Evolutionary conservation across 2,888 invertebrate genomes (phyloP).

Genomic region (Epicampocera succincta): DNA sequence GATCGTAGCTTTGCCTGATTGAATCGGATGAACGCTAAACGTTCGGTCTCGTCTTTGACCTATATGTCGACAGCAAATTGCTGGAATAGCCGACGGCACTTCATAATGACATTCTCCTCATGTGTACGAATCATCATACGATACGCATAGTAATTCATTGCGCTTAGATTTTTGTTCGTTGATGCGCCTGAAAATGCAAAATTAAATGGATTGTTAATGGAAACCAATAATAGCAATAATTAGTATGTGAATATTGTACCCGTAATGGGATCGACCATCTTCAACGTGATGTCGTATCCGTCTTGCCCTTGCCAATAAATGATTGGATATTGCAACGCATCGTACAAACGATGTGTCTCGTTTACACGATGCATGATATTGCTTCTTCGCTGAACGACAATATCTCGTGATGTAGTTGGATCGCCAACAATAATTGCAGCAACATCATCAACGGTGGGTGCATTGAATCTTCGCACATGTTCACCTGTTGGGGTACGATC

Average conservation of each 20-base stretch:
- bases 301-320: slow-evolving; percentile 73
- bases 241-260: slow-evolving; percentile 53
- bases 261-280: slow-evolving; percentile 58
- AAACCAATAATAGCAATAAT: slow-evolving; percentile 42
- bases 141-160: slow-evolving; percentile 4
- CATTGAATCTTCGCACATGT: not conserved
- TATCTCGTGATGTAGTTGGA: slow-evolving; percentile 64
- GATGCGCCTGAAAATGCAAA: slow-evolving; percentile 47
- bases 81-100: too few species aligned
- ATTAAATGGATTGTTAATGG: slow-evolving; percentile 52
- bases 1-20: too few species aligned
- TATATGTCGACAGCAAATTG: too few species aligned
- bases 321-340: slow-evolving; percentile 50
- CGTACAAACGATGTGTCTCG: too few species aligned
- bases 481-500: not conserved
- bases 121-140: slow-evolving; percentile 38
- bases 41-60: too few species aligned
- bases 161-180: slow-evolving; percentile 6
- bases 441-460: not conserved
- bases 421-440: not conserved
- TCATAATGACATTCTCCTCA: slow-evolving; percentile 16
- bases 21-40: too few species aligned
- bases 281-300: slow-evolving; percentile 71
- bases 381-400: slow-evolving; percentile 71
- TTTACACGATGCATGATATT: slow-evolving; percentile 59